Percentiles rank a stretch among this genome's conserved stretches.
phyloP scores from a whole-genome alignment of 2,797 vertebrate species.

The Gallinago nigripennis region DNA sequence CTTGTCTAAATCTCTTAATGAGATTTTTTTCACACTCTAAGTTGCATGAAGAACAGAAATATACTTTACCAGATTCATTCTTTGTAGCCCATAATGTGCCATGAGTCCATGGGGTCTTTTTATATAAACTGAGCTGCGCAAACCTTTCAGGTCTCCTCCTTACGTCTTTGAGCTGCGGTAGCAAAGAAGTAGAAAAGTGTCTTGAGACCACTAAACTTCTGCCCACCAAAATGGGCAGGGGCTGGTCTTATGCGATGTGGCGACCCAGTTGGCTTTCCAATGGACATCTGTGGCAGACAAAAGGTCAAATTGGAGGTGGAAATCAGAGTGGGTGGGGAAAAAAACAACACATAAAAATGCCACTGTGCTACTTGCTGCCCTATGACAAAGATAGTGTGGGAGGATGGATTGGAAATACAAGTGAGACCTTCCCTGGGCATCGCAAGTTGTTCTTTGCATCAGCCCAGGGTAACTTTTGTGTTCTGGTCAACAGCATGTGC shows the following conservation, averaged over 20 bases:
- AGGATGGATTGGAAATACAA: constrained; percentile 49
- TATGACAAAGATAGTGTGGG: constrained; percentile 69
- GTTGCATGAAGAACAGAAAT: background rate
- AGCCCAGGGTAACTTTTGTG: constrained; percentile 20
- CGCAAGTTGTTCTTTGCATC: constrained; percentile 12
- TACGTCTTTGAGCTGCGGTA: background rate
- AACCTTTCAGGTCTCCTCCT: background rate
- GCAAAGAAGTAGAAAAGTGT: background rate
- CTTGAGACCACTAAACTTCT: background rate
- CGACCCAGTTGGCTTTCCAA: background rate
- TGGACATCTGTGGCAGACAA: background rate
- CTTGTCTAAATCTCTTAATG: background rate
- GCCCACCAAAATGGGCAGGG: background rate
- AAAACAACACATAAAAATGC: constrained; percentile 44
- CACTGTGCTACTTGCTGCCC: constrained; percentile 58
- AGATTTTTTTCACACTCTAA: background rate
- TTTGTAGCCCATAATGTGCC: background rate
- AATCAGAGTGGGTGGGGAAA: constrained; percentile 43
- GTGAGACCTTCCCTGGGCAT: constrained; percentile 48
- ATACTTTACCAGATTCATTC: background rate
- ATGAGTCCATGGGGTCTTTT: background rate
- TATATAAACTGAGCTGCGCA: fast-evolving
- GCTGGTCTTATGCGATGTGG: background rate
- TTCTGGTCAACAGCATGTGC: constrained; percentile 40
- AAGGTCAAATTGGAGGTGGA: constrained; percentile 62